Evolutionary conservation across 2,113 vertebrate species (phyloP).

Genomic region (Beaufortia kweichowensis): DNA sequence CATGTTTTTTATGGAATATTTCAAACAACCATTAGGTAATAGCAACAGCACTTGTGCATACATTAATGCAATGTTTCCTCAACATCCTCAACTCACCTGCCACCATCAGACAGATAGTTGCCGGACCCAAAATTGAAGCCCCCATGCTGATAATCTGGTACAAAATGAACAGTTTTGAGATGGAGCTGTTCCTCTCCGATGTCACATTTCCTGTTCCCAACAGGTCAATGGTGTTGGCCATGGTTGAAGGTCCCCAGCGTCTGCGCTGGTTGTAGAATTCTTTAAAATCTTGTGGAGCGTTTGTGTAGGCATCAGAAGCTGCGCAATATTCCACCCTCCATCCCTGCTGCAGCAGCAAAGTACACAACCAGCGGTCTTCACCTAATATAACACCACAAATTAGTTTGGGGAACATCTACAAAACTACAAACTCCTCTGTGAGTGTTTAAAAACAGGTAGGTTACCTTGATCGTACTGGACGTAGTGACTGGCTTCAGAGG

Average conservation of each 20-base stretch:
- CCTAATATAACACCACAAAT: slow-evolving; percentile 55
- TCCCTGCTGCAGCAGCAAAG: slow-evolving; percentile 73
- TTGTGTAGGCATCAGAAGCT: slow-evolving; percentile 75
- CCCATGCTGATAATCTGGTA: slow-evolving; percentile 69
- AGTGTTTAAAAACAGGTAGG: not conserved
- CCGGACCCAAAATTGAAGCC: slow-evolving; percentile 66
- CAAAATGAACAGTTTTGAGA: slow-evolving; percentile 72
- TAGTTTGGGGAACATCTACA: not conserved
- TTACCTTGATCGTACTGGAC: slow-evolving; percentile 73
- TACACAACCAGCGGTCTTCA: slow-evolving; percentile 77
- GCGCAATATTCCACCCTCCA: slow-evolving; percentile 78
- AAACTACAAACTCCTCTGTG: not conserved
- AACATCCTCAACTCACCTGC: slow-evolving; percentile 55
- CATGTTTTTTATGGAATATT: too few species aligned
- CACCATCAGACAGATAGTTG: slow-evolving; percentile 68
- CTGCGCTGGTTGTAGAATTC: slow-evolving; percentile 76
- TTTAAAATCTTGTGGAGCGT: slow-evolving; percentile 73
- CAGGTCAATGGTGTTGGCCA: slow-evolving; percentile 72
- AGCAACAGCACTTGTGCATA: not conserved
- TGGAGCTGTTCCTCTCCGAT: slow-evolving; percentile 65
- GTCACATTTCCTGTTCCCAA: slow-evolving; percentile 57
- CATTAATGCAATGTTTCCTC: not conserved
- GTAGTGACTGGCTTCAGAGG: slow-evolving; percentile 65
- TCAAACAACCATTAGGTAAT: too few species aligned
- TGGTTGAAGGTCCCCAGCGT: slow-evolving; percentile 73